A percentile compares a stretch with the other conserved stretches of the same genome.
Conservation (phyloP, 2,113 vertebrate genomes). For the Anhinga anhinga region DNA sequence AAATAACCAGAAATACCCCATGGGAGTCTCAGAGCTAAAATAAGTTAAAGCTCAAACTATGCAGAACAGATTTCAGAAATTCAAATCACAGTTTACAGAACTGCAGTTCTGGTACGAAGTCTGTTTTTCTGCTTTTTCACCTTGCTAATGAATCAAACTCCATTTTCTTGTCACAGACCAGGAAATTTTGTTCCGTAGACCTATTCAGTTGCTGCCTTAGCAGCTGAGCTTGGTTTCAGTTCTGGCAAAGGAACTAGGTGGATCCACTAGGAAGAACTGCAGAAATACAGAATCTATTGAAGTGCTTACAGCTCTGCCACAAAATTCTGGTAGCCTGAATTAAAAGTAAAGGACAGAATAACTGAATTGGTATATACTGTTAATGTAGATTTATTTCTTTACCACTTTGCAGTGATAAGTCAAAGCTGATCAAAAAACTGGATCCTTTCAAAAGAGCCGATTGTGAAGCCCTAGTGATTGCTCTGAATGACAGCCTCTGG, state of each 20-base stretch:
- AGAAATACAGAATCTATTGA: not conserved
- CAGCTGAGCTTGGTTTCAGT: not conserved
- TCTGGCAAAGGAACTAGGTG: not conserved
- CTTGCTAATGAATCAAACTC: not conserved
- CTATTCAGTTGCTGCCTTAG: not conserved
- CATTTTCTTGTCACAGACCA: not conserved
- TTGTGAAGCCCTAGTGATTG: not conserved
- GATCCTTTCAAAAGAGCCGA: not conserved
- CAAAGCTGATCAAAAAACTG: not conserved
- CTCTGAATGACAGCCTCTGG: not conserved
- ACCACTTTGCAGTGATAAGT: not conserved
- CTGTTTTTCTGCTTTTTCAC: not conserved
- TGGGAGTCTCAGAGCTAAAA: not conserved
- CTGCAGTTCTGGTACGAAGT: not conserved
- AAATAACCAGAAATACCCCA: not conserved
- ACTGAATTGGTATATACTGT: not conserved
- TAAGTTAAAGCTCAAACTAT: not conserved
- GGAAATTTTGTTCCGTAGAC: not conserved
- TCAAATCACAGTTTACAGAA: not conserved
- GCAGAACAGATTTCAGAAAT: not conserved
- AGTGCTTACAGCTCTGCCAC: not conserved
- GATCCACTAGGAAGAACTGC: not conserved
- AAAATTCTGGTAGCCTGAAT: not conserved
- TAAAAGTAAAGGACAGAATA: not conserved
- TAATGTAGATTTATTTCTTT: not conserved